phyloP scores from a whole-genome alignment of 2,797 vertebrate genomes.

The Mormyrus hasselquistii region DNA sequence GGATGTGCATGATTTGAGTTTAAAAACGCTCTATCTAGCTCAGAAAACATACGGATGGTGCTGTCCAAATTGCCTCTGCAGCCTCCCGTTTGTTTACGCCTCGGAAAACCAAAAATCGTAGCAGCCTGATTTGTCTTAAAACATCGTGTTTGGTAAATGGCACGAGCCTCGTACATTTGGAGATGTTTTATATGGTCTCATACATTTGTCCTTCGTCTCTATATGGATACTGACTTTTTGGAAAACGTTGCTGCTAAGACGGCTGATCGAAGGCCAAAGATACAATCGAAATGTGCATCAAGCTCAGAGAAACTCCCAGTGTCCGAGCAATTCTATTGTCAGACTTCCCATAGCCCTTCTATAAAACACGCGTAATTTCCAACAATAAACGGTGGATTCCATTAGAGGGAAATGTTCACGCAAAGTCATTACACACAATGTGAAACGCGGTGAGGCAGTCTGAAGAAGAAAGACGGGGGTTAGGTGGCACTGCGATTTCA shows the following conservation, averaged over 20 bases:
- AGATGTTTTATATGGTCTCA: neutral
- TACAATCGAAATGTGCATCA: neutral
- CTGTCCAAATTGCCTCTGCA: neutral
- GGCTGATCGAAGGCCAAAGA: neutral
- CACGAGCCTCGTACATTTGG: neutral
- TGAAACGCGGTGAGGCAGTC: conserved; percentile 47
- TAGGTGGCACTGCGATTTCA: neutral
- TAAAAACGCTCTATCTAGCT: neutral
- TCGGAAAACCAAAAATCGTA: neutral
- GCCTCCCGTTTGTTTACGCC: neutral
- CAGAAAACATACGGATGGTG: neutral
- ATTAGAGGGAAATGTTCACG: conserved; percentile 47
- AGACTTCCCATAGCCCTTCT: neutral
- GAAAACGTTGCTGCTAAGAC: neutral
- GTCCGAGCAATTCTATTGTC: neutral
- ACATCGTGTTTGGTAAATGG: neutral
- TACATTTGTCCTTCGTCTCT: neutral
- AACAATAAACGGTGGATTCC: conserved; percentile 41
- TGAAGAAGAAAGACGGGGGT: conserved; percentile 22
- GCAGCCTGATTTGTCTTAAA: neutral
- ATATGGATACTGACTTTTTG: neutral
- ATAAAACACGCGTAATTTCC: conserved; percentile 38
- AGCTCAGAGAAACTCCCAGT: neutral
- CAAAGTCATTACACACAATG: conserved; percentile 42
- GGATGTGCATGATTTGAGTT: neutral